Percentiles rank a stretch among this genome's conserved stretches.
These are phyloP conservation scores for Adelognathus sp. DNA, from an alignment of 2,888 invertebrate species.

Conservation along the genomic window DNA sequence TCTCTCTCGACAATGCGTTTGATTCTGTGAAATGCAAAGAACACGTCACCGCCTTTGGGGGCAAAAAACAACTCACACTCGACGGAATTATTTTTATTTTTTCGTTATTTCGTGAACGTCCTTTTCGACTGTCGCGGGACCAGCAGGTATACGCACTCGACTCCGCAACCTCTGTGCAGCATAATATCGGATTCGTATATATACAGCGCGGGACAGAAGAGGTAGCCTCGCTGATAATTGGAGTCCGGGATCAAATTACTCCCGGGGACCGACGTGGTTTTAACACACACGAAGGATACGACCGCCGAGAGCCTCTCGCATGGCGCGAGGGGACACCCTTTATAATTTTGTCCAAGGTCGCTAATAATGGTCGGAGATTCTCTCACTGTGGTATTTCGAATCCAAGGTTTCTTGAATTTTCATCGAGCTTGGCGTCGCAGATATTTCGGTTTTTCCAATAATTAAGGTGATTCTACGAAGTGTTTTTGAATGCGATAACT, in stretches of 20 bases:
- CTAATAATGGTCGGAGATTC: constrained; percentile 4
- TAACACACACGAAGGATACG: constrained; percentile 36
- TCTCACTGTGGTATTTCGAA: too few species aligned
- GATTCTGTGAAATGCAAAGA: too few species aligned
- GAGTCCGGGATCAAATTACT: constrained; percentile 60
- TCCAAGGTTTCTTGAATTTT: too few species aligned
- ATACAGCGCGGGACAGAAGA: constrained; percentile 33
- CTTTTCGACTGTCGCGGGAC: constrained; percentile 23
- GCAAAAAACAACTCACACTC: not conserved
- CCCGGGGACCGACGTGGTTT: constrained; percentile 7
- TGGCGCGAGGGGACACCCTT: not conserved
- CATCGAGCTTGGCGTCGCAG: too few species aligned
- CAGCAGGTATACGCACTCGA: constrained; percentile 38
- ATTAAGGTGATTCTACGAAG: too few species aligned
- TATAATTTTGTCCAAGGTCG: constrained; percentile 31
- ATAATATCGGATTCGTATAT: constrained; percentile 43
- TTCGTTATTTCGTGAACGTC: constrained; percentile 18
- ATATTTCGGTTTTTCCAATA: too few species aligned
- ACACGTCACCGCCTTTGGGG: too few species aligned
- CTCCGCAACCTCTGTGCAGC: not conserved
- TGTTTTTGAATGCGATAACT: too few species aligned
- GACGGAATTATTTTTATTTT: not conserved
- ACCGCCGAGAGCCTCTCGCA: not conserved
- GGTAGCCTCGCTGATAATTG: constrained; percentile 56
- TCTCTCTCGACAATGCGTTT: not conserved